phyloP scores from a whole-genome alignment of 2,797 vertebrate species.

The Pseudochirops cupreus region DNA sequence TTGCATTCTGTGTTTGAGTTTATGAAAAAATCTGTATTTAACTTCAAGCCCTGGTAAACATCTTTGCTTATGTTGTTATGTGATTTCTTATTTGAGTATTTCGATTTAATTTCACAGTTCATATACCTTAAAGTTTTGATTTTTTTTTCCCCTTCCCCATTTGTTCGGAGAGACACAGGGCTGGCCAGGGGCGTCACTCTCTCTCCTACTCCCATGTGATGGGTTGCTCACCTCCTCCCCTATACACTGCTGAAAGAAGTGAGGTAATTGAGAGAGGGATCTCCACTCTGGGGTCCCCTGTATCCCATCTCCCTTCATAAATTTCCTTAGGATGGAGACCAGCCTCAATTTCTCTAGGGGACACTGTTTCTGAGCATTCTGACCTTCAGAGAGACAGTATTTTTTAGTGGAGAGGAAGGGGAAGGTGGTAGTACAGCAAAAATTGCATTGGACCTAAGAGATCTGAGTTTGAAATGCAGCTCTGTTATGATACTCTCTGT shows the following conservation, averaged over 20 bases:
- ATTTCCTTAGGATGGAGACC: background rate
- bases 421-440: background rate
- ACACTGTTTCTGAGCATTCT: background rate
- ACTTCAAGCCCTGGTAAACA: constrained; percentile 90
- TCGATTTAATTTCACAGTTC: constrained; percentile 90
- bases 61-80: constrained; percentile 88
- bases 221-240: background rate
- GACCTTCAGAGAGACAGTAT: background rate
- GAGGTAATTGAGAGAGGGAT: background rate
- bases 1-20: constrained; percentile 85
- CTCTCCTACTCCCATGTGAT: background rate
- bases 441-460: background rate
- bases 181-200: constrained; percentile 20
- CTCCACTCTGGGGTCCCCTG: constrained; percentile 14
- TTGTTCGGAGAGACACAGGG: constrained; percentile 63
- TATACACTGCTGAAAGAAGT: background rate
- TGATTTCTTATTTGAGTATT: constrained; percentile 88
- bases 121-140: constrained; percentile 88
- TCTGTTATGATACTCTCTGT: background rate
- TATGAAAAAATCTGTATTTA: constrained; percentile 90
- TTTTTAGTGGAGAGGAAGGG: background rate
- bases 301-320: background rate
- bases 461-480: background rate
- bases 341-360: background rate
- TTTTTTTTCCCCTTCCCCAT: constrained; percentile 69